Conservation (phyloP, 2,888 invertebrate genomes). For the Conchocele bisecta region DNA sequence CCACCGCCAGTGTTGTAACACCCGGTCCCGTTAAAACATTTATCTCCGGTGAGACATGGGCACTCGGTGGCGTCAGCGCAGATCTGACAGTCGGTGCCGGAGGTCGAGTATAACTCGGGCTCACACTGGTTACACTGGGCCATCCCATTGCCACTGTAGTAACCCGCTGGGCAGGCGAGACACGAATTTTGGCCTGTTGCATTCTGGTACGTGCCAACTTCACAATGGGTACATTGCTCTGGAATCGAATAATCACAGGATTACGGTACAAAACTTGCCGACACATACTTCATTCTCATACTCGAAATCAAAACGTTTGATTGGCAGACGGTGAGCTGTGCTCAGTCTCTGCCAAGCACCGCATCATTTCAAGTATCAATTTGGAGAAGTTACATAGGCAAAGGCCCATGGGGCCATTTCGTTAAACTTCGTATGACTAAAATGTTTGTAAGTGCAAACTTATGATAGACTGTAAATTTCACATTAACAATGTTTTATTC, state of each 20-base stretch:
- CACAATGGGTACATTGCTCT: slow-evolving; percentile 67
- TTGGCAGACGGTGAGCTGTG: too few species aligned
- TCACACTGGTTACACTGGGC: slow-evolving; percentile 65
- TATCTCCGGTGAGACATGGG: slow-evolving; percentile 59
- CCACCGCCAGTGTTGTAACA: slow-evolving; percentile 67
- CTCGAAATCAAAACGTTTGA: too few species aligned
- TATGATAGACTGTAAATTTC: too few species aligned
- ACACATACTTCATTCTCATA: too few species aligned
- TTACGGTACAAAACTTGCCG: too few species aligned
- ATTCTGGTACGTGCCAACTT: slow-evolving; percentile 68
- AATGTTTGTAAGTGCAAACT: too few species aligned
- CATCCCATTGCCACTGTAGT: slow-evolving; percentile 61
- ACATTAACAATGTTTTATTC: too few species aligned
- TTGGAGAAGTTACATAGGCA: too few species aligned
- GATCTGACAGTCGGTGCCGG: slow-evolving; percentile 48
- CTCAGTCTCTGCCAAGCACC: too few species aligned
- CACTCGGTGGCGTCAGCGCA: slow-evolving; percentile 58
- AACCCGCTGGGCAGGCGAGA: slow-evolving; percentile 61
- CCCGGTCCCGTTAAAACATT: slow-evolving; percentile 60
- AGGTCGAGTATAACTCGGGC: slow-evolving; percentile 53
- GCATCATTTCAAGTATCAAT: too few species aligned
- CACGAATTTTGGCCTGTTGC: slow-evolving; percentile 55
- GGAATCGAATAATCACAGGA: slow-evolving; percentile 19
- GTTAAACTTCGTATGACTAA: too few species aligned
- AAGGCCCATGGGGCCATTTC: too few species aligned